phyloP scores from a whole-genome alignment of 2,888 invertebrate species.

The Sinelater perroti region DNA sequence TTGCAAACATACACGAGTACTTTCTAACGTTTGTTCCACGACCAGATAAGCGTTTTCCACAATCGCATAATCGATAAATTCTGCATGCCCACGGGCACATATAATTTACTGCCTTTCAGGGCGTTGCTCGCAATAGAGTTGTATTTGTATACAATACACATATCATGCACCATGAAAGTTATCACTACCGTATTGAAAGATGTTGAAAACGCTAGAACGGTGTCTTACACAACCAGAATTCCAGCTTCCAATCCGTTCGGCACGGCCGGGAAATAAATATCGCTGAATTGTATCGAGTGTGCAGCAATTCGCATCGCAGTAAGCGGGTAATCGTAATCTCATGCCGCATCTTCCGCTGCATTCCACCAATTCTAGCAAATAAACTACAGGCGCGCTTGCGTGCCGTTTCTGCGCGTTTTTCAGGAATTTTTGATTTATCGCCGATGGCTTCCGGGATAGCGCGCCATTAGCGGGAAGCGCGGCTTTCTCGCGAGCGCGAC shows the following conservation, averaged over 20 bases:
- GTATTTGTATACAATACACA: constrained; percentile 23
- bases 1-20: not conserved
- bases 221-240: constrained; percentile 39
- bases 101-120: constrained; percentile 14
- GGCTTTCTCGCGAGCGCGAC: too few relatives aligned
- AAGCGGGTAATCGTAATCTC: constrained; percentile 44
- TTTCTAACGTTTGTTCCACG: constrained; percentile 2
- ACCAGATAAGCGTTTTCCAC: constrained; percentile 10
- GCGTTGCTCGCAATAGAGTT: constrained; percentile 22
- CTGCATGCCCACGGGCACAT: not conserved
- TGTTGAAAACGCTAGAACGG: constrained; percentile 26
- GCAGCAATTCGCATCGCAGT: constrained; percentile 43
- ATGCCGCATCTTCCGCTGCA: constrained; percentile 40
- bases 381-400: constrained; percentile 34
- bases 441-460: constrained; percentile 5
- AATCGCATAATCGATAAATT: constrained; percentile 13
- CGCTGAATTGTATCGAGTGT: constrained; percentile 44
- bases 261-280: constrained; percentile 45
- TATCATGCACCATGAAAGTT: constrained; percentile 27
- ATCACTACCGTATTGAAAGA: constrained; percentile 27
- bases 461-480: not conserved
- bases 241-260: constrained; percentile 45
- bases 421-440: constrained; percentile 29
- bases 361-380: constrained; percentile 35
- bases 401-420: constrained; percentile 27